Evolutionary conservation across 2,113 vertebrate species (phyloP).

Genomic region (Sander vitreus): DNA sequence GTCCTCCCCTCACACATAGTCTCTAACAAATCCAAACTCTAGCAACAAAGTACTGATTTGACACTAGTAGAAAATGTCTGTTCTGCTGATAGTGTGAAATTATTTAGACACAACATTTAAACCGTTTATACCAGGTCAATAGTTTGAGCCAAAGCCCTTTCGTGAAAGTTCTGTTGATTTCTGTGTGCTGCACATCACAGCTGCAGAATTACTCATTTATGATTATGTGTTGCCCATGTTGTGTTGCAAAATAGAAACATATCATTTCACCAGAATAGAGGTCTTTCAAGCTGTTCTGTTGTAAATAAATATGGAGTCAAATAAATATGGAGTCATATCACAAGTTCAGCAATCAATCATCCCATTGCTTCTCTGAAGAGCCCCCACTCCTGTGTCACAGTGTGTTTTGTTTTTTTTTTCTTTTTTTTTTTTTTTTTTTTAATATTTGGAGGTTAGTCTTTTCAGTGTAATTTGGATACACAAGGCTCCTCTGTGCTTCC

Average conservation of each 20-base stretch:
- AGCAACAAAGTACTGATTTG: background rate
- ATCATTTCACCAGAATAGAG: slow-evolving; percentile 8
- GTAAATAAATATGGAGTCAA: slow-evolving; percentile 24
- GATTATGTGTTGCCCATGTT: background rate
- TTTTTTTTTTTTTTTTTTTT: slow-evolving; percentile 1
- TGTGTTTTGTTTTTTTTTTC: slow-evolving; percentile 5
- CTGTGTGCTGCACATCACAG: background rate
- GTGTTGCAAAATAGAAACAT: background rate
- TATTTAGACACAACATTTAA: slow-evolving; percentile 10
- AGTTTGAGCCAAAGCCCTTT: slow-evolving; percentile 2
- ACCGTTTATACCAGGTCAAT: background rate
- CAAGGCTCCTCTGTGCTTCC: slow-evolving; percentile 25
- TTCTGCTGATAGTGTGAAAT: background rate
- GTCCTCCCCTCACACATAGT: background rate
- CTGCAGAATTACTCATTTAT: background rate
- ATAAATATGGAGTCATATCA: slow-evolving; percentile 10
- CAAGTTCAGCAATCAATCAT: slow-evolving; percentile 5
- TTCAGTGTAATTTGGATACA: slow-evolving; percentile 55
- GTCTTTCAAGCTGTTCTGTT: background rate
- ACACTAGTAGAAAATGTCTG: background rate
- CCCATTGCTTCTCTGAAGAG: background rate
- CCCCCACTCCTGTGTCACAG: slow-evolving; percentile 1
- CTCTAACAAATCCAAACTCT: background rate
- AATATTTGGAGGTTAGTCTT: slow-evolving; percentile 35
- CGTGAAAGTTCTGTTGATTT: background rate